phyloP scores from a whole-genome alignment of 1,140 invertebrate genomes.

The Lepidurus packardi region DNA sequence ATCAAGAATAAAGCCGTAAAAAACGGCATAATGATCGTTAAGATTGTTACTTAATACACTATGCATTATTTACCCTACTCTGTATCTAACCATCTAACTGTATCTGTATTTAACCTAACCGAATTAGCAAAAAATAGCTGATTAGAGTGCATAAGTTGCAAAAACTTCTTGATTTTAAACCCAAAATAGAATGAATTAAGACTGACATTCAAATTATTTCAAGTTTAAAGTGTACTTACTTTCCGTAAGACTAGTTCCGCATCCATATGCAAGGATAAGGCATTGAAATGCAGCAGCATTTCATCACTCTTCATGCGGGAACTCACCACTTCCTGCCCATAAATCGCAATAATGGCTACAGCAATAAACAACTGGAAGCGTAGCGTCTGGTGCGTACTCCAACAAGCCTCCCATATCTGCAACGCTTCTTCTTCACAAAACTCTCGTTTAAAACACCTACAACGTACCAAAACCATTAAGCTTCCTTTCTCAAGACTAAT shows the following conservation, averaged over 20 bases:
- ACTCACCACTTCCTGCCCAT: slow-evolving; percentile 79
- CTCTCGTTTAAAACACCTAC: slow-evolving; percentile 77
- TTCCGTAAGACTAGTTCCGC: slow-evolving; percentile 81
- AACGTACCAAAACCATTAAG: slow-evolving; percentile 26
- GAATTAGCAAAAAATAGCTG: too few species aligned
- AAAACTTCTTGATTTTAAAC: too few species aligned
- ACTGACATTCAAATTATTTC: too few species aligned
- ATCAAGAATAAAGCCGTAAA: too few species aligned
- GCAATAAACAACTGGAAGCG: slow-evolving; percentile 89
- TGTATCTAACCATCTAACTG: too few species aligned
- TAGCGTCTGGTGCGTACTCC: slow-evolving; percentile 87
- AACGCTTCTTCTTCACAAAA: slow-evolving; percentile 79
- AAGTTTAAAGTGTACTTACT: slow-evolving; percentile 42
- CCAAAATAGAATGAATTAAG: too few species aligned
- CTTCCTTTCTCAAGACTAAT: background rate
- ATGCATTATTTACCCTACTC: too few species aligned
- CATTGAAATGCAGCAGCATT: slow-evolving; percentile 89
- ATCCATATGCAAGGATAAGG: slow-evolving; percentile 93
- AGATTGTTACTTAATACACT: too few species aligned
- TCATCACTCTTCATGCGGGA: slow-evolving; percentile 85
- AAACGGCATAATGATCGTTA: too few species aligned
- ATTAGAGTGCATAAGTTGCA: too few species aligned
- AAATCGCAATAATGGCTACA: slow-evolving; percentile 82
- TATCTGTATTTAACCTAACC: too few species aligned
- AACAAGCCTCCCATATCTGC: slow-evolving; percentile 89